phyloP scores from a whole-genome alignment of 2,113 vertebrate genomes.

The Actinemys pallida region DNA sequence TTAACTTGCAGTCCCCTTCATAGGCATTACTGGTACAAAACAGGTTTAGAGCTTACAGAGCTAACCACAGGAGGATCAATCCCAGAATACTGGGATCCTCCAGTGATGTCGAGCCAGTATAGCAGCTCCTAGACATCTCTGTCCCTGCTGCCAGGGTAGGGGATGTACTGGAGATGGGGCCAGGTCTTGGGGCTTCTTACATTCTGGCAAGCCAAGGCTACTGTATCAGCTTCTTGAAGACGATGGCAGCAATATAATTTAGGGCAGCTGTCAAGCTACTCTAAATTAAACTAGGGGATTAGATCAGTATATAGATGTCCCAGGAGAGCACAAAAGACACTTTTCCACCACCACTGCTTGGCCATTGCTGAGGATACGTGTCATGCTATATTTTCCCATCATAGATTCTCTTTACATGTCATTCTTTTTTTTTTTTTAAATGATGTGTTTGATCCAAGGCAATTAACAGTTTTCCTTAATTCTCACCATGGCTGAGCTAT shows the following conservation, averaged over 20 bases:
- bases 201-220: background rate
- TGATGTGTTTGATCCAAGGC: background rate
- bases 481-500: background rate
- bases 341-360: background rate
- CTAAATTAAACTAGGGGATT: background rate
- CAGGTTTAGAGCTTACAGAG: background rate
- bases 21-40: background rate
- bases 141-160: too few relatives aligned
- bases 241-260: background rate
- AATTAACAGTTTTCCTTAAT: background rate
- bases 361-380: background rate
- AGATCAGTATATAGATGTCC: background rate
- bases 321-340: slow-evolving; percentile 27
- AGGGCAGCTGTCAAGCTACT: background rate
- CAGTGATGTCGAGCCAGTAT: too few relatives aligned
- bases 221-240: background rate
- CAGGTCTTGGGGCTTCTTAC: background rate
- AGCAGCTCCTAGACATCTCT: background rate
- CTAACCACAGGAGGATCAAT: background rate
- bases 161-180: background rate
- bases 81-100: background rate
- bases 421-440: background rate
- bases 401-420: background rate
- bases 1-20: background rate
- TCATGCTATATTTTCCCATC: background rate